A percentile compares a stretch with the other conserved stretches of the same genome.
Conservation (phyloP, 2,113 vertebrate species). For the Zosterops hypoxanthus region DNA sequence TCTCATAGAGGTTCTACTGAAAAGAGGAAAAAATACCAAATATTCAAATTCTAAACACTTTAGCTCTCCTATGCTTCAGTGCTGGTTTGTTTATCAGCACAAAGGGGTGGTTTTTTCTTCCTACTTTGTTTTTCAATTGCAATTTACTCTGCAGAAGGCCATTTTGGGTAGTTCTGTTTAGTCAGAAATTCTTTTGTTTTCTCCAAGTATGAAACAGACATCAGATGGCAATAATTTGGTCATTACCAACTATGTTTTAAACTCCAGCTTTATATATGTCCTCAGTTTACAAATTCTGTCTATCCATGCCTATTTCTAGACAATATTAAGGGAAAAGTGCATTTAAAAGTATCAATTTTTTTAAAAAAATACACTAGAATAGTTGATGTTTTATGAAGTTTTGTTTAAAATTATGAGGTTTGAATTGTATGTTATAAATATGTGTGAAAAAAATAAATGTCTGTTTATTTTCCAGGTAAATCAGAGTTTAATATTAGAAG, state of each 20-base stretch:
- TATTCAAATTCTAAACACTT: background rate
- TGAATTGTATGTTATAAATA: background rate
- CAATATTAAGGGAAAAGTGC: background rate
- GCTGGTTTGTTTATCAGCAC: background rate
- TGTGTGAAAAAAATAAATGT: background rate
- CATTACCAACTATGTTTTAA: background rate
- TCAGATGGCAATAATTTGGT: background rate
- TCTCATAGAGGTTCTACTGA: background rate
- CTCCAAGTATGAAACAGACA: background rate
- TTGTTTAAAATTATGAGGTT: background rate
- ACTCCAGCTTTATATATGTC: background rate
- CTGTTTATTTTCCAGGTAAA: slow-evolving; percentile 74
- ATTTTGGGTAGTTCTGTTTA: background rate
- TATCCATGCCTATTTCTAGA: background rate
- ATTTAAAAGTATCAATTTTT: background rate
- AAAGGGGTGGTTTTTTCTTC: background rate
- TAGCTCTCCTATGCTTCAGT: background rate
- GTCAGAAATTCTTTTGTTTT: background rate
- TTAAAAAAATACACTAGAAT: background rate
- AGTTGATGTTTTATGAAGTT: background rate
- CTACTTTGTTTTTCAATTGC: background rate
- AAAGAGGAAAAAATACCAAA: background rate
- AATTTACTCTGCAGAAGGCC: background rate
- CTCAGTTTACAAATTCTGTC: background rate
- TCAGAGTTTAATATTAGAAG: slow-evolving; percentile 69